Base-by-base conservation (phyloP, 2,888 invertebrate genomes). In the Leucophenga maculata region DNA sequence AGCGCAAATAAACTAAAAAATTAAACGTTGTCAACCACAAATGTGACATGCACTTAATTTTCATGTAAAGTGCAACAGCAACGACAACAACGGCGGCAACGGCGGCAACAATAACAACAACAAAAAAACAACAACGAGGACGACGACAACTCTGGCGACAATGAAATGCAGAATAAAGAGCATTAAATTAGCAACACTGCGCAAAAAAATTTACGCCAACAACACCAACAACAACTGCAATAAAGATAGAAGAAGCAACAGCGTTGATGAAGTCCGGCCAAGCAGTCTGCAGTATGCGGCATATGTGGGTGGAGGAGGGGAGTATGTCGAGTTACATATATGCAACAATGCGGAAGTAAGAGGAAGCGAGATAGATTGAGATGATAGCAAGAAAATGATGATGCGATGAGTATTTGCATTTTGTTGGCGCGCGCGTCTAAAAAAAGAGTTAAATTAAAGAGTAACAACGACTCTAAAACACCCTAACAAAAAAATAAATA, bases 1-100 rank as follows among this genome's bases (percentile, higher is more conserved):
- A 26, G 26, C 8, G 39, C 8, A 59, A 59, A 59, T 2, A 31
- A 73, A 78, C 78, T 81, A 74, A 75, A 73, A 83, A 83, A 78
- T 83, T 83, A 79, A 80, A 81, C 83, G 83, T 77, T 83, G 77
- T 83, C 79, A 80, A 79, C 79, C 79, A 79, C 79, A 82, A 79
- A 82, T 79, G 83, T 82, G 79, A 79, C 79, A 79, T 75, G 79
- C 81, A 79, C 79, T 83, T 79, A 78, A 79, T 79, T 82, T 79
- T 79, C 83, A 77, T 79, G 81, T 74, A 79, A 81, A 80, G 72
- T 72, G 78, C 72, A 67, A 59, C 65, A 65, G 52, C 55, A 65
- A 55, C 50, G 48, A 59, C 50, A 55, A 31, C 22, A 68, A 46
- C 54, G 39, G n/a, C 50, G n/a, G 6, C 6, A 16, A 18, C 54